phyloP scores from a whole-genome alignment of 2,888 invertebrate genomes.

The Leptopterna dolabrata region DNA sequence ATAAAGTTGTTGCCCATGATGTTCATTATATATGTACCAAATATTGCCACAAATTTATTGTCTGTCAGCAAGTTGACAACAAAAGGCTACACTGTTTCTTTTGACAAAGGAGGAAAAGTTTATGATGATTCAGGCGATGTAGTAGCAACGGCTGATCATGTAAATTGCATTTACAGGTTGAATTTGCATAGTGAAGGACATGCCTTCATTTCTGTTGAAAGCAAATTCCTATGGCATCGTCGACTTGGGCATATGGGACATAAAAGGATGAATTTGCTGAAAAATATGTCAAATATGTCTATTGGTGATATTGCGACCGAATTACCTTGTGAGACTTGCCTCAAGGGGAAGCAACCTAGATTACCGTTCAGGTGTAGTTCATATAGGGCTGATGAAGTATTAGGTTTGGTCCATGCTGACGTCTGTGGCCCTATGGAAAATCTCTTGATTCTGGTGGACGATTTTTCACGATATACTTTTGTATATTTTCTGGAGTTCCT shows the following conservation, averaged over 20 bases:
- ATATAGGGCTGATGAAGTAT: background rate
- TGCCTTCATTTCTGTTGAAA: background rate
- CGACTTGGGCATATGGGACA: background rate
- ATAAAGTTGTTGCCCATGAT: conserved; percentile 8
- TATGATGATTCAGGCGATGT: background rate
- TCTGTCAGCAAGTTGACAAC: conserved; percentile 17
- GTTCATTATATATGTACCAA: conserved; percentile 29
- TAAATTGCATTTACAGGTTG: conserved; percentile 24
- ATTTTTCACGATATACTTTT: conserved; percentile 19
- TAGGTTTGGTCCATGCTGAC: conserved; percentile 39
- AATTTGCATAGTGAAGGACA: background rate
- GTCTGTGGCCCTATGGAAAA: conserved; percentile 33
- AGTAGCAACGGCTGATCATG: background rate
- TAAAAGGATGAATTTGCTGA: background rate
- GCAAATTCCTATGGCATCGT: background rate
- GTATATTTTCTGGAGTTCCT: background rate
- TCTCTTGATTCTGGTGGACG: conserved; percentile 35
- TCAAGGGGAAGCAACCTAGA: conserved; percentile 1
- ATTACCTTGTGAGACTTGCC: conserved; percentile 11
- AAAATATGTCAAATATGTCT: background rate
- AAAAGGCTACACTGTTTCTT: background rate
- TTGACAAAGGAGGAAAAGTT: conserved; percentile 19
- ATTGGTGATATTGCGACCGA: background rate
- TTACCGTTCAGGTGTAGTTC: background rate
- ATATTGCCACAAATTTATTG: background rate